These are phyloP conservation scores for Heliconius ethilla DNA, from an alignment of 2,888 invertebrate genomes.

Conservation along the genomic window DNA sequence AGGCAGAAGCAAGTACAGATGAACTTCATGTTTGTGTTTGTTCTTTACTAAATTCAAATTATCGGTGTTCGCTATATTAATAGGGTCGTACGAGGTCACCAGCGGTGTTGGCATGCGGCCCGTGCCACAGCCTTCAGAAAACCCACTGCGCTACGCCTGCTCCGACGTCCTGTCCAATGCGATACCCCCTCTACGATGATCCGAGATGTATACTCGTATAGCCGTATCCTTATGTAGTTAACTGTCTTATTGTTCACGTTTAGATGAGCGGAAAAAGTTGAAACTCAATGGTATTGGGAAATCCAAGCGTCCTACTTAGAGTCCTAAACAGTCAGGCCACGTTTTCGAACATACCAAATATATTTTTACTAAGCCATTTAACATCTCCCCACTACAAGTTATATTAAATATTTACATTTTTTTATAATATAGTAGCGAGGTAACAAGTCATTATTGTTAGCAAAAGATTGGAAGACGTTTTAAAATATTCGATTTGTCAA, in stretches of 20 bases:
- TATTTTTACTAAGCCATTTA: conserved; percentile 27
- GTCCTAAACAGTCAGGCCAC: conserved; percentile 44
- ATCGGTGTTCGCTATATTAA: conserved; percentile 76
- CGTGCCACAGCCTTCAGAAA: conserved; percentile 81
- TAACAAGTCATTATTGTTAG: not conserved
- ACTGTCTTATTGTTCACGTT: conserved; percentile 67
- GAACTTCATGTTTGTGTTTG: conserved; percentile 66
- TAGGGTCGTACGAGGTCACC: conserved; percentile 76
- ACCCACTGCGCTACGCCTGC: conserved; percentile 74
- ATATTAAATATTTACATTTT: not conserved
- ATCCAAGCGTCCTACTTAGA: conserved; percentile 55
- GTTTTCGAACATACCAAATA: conserved; percentile 25
- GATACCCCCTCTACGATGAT: conserved; percentile 63
- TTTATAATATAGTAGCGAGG: not conserved
- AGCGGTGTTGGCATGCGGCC: conserved; percentile 79
- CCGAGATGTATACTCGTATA: conserved; percentile 46
- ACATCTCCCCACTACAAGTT: not conserved
- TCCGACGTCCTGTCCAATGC: conserved; percentile 69
- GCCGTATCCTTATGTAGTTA: conserved; percentile 63
- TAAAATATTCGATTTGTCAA: conserved; percentile 9
- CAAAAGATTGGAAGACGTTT: not conserved
- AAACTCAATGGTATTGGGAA: conserved; percentile 61
- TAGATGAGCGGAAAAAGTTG: conserved; percentile 57
- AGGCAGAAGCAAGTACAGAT: conserved; percentile 64
- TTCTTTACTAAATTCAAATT: conserved; percentile 65